phyloP scores from a whole-genome alignment of 1,140 invertebrate genomes.

The Drosophila prosaltans region DNA sequence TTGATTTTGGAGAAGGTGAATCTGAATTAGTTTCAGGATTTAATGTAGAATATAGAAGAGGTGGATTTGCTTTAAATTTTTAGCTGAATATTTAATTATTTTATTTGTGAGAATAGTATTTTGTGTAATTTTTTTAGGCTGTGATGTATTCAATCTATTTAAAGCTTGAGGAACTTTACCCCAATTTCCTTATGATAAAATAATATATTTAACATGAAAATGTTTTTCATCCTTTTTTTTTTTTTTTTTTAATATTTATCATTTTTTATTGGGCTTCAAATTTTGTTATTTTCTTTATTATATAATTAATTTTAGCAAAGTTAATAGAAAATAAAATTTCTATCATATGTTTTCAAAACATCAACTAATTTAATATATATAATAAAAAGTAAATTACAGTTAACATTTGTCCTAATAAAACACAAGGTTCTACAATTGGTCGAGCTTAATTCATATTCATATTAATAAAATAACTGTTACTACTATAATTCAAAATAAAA shows the following conservation, averaged over 20 bases:
- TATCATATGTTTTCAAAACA: slow-evolving; percentile 88
- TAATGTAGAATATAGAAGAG: slow-evolving; percentile 89
- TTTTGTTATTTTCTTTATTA: slow-evolving; percentile 66
- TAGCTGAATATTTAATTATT: slow-evolving; percentile 85
- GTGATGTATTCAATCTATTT: slow-evolving; percentile 85
- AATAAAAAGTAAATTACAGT: slow-evolving; percentile 85
- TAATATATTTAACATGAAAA: slow-evolving; percentile 83
- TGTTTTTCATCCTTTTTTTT: slow-evolving; percentile 72
- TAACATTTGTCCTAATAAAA: slow-evolving; percentile 85
- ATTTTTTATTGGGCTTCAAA: slow-evolving; percentile 47
- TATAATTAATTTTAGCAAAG: slow-evolving; percentile 83
- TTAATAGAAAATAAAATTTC: slow-evolving; percentile 84
- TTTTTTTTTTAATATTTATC: slow-evolving; percentile 22
- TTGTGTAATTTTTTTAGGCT: slow-evolving; percentile 88
- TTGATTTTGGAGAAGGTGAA: slow-evolving; percentile 90
- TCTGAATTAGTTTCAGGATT: slow-evolving; percentile 90
- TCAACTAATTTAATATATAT: slow-evolving; percentile 82
- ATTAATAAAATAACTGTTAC: slow-evolving; percentile 85
- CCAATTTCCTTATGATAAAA: slow-evolving; percentile 66
- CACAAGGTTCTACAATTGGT: slow-evolving; percentile 86
- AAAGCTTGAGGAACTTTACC: slow-evolving; percentile 45
- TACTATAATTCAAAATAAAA: slow-evolving; percentile 85
- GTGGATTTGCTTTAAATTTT: slow-evolving; percentile 88
- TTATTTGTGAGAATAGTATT: slow-evolving; percentile 8
- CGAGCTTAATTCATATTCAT: slow-evolving; percentile 87